These are phyloP conservation scores for Gavia stellata DNA, from an alignment of 2,113 vertebrate species.

Conservation along the genomic window DNA sequence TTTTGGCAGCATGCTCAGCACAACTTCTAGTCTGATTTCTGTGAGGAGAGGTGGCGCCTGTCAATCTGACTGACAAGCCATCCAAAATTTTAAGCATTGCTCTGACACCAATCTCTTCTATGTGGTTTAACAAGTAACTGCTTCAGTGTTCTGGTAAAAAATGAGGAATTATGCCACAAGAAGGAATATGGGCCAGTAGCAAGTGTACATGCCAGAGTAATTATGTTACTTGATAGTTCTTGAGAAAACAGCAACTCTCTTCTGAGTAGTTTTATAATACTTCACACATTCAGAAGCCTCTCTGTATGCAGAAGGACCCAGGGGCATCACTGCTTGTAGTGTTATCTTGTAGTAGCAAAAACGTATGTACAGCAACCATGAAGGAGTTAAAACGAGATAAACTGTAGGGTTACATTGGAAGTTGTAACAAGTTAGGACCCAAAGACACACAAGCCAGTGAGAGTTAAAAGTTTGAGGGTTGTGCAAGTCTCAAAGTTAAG, in stretches of 20 bases:
- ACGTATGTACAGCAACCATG: background rate
- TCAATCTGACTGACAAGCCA: background rate
- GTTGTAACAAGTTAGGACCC: background rate
- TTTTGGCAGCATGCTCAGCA: background rate
- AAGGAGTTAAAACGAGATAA: background rate
- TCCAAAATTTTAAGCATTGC: background rate
- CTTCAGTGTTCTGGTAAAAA: background rate
- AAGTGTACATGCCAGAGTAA: background rate
- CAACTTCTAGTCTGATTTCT: background rate
- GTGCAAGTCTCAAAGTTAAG: background rate
- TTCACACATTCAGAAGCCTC: background rate
- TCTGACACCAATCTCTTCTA: background rate
- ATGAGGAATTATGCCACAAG: background rate
- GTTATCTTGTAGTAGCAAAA: background rate
- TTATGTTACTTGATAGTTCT: background rate
- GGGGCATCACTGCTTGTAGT: background rate
- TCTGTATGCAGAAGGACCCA: background rate
- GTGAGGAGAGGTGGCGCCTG: background rate
- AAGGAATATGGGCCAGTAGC: background rate
- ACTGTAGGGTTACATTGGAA: background rate
- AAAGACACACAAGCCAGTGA: background rate
- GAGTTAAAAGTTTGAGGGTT: background rate
- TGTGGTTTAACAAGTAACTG: background rate
- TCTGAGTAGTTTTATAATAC: background rate
- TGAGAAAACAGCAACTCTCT: background rate